These are phyloP conservation scores for Nephila pilipes DNA, from an alignment of 1,140 invertebrate genomes.

Conservation along the genomic window DNA sequence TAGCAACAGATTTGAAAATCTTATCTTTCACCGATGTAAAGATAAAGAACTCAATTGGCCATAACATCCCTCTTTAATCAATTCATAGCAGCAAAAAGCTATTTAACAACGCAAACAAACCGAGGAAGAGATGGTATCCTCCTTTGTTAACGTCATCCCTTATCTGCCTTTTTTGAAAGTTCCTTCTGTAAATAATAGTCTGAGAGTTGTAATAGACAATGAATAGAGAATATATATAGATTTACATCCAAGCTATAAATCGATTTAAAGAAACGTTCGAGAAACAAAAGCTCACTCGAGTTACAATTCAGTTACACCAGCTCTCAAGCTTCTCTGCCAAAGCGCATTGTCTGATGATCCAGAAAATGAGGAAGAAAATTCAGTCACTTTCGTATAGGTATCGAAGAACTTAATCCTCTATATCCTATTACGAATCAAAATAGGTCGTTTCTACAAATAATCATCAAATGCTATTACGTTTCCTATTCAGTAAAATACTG, in stretches of 20 bases:
- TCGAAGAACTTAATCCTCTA: constrained; percentile 41
- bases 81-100: background rate
- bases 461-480: background rate
- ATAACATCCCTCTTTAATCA: background rate
- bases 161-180: background rate
- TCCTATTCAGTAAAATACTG: constrained; percentile 24
- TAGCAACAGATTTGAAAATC: too few relatives aligned
- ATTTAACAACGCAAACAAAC: background rate
- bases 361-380: constrained; percentile 8
- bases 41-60: background rate
- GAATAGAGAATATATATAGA: constrained; percentile 10
- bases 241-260: constrained; percentile 14
- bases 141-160: background rate
- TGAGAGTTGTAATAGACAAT: background rate
- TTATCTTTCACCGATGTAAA: background rate
- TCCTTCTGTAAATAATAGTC: constrained; percentile 15
- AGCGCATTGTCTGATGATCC: constrained; percentile 8
- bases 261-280: background rate
- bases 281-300: constrained; percentile 9
- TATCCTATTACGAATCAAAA: constrained; percentile 41
- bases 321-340: background rate
- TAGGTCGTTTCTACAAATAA: constrained; percentile 46
- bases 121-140: background rate
- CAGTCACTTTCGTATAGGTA: constrained; percentile 28
- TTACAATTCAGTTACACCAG: background rate